Evolutionary conservation across 2,113 vertebrate species (phyloP).

Genomic region (Cercopithecus mona): DNA sequence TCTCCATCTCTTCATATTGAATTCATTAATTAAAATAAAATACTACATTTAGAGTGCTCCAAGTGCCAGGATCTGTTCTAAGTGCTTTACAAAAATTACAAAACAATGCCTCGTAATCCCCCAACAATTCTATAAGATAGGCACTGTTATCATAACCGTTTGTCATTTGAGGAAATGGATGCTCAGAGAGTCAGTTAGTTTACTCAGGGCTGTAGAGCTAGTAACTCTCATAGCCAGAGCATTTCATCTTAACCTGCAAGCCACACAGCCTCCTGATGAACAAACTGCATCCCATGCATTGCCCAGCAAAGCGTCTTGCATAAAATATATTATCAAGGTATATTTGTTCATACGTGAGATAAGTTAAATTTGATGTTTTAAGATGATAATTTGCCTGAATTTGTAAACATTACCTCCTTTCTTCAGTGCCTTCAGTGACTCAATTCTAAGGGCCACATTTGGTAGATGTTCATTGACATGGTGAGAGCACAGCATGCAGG

Average conservation of each 20-base stretch:
- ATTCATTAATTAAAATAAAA: slow-evolving; percentile 39
- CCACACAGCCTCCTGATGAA: not conserved
- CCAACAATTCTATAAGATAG: not conserved
- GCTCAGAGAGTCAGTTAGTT: not conserved
- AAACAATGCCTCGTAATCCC: not conserved
- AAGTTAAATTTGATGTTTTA: slow-evolving; percentile 5
- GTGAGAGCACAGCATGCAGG: not conserved
- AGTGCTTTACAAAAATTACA: not conserved
- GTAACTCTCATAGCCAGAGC: not conserved
- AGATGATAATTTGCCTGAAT: not conserved
- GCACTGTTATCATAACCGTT: not conserved
- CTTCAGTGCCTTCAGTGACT: not conserved
- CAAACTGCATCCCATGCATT: not conserved
- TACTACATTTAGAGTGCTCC: not conserved
- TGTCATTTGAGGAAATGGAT: not conserved
- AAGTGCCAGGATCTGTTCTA: not conserved
- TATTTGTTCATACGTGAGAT: not conserved
- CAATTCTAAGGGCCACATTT: not conserved
- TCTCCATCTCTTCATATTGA: slow-evolving; percentile 18
- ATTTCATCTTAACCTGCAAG: not conserved
- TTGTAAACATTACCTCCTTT: not conserved
- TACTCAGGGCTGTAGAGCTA: not conserved
- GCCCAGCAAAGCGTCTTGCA: not conserved
- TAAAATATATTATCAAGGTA: not conserved
- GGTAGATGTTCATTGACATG: not conserved